These are phyloP conservation scores for Drosophila engyochracea DNA, from an alignment of 2,888 invertebrate genomes.

Conservation along the genomic window DNA sequence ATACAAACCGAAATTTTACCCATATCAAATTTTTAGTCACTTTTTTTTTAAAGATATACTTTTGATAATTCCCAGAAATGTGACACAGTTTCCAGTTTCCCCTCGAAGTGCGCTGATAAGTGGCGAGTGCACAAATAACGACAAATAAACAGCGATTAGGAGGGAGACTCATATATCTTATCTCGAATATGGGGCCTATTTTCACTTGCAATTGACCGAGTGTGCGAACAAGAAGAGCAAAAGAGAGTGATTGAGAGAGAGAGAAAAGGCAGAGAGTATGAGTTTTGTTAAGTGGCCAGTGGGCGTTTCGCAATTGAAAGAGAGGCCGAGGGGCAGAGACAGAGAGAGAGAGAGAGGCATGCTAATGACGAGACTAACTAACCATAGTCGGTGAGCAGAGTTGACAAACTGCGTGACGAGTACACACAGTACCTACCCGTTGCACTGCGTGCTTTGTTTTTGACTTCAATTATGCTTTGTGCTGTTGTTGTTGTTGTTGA, in stretches of 20 bases:
- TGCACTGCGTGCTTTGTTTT: slow-evolving; percentile 28
- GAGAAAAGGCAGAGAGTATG: not conserved
- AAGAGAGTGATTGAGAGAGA: not conserved
- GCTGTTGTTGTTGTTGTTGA: slow-evolving; percentile 12
- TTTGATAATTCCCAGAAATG: slow-evolving; percentile 51
- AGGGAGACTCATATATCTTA: slow-evolving; percentile 58
- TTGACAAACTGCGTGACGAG: slow-evolving; percentile 47
- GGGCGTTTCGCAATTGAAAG: slow-evolving; percentile 53
- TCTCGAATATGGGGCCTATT: slow-evolving; percentile 42
- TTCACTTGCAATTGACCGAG: slow-evolving; percentile 23
- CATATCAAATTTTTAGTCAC: slow-evolving; percentile 2
- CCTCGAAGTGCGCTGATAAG: slow-evolving; percentile 58
- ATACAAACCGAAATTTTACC: not conserved
- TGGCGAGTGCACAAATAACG: slow-evolving; percentile 30
- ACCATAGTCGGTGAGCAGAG: slow-evolving; percentile 44
- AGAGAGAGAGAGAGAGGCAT: slow-evolving; percentile 37
- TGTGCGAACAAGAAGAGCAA: slow-evolving; percentile 7
- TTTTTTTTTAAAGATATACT: slow-evolving; percentile 14
- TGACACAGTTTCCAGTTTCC: slow-evolving; percentile 45
- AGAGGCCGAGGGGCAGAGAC: not conserved
- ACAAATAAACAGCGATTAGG: slow-evolving; percentile 29
- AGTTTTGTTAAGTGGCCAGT: slow-evolving; percentile 21
- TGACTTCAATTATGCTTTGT: slow-evolving; percentile 20
- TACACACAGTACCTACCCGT: slow-evolving; percentile 64
- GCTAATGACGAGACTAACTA: slow-evolving; percentile 73